Conservation (phyloP, 1,140 invertebrate species). For the Scylla paramamosain region DNA sequence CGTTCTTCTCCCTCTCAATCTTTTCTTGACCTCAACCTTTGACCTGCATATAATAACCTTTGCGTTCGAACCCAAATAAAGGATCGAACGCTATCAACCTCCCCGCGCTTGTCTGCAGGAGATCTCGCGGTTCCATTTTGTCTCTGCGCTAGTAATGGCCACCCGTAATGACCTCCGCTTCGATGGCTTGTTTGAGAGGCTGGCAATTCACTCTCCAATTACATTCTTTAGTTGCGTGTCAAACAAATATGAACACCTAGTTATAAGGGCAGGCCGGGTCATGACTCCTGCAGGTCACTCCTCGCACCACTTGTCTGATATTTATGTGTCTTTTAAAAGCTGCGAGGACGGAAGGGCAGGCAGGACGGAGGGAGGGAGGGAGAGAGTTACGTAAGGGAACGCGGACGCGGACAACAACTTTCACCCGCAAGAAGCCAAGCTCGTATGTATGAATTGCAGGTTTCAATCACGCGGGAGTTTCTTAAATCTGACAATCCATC, state of each 20-base stretch:
- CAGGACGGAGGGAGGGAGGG: background rate
- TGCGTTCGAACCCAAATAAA: constrained; percentile 30
- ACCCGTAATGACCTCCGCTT: background rate
- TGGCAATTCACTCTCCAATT: constrained; percentile 13
- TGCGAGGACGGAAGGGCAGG: background rate
- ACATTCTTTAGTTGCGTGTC: background rate
- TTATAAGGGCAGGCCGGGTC: background rate
- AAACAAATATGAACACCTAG: constrained; percentile 23
- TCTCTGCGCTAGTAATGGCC: background rate
- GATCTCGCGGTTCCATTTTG: background rate
- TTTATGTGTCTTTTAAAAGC: constrained; percentile 10
- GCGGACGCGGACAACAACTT: background rate
- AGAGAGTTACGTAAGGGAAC: background rate
- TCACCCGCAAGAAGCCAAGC: background rate
- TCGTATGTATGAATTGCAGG: background rate
- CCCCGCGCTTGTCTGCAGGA: constrained; percentile 16
- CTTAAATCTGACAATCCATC: constrained; percentile 14
- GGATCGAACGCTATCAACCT: constrained; percentile 28
- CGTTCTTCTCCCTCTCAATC: background rate
- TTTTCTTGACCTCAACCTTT: background rate
- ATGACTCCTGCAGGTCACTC: background rate
- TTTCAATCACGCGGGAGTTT: background rate
- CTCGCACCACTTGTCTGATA: background rate
- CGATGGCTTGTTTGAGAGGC: background rate
- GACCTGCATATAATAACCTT: constrained; percentile 28